These are phyloP conservation scores for Orthosia gracilis DNA, from an alignment of 2,888 invertebrate genomes.

Conservation along the genomic window DNA sequence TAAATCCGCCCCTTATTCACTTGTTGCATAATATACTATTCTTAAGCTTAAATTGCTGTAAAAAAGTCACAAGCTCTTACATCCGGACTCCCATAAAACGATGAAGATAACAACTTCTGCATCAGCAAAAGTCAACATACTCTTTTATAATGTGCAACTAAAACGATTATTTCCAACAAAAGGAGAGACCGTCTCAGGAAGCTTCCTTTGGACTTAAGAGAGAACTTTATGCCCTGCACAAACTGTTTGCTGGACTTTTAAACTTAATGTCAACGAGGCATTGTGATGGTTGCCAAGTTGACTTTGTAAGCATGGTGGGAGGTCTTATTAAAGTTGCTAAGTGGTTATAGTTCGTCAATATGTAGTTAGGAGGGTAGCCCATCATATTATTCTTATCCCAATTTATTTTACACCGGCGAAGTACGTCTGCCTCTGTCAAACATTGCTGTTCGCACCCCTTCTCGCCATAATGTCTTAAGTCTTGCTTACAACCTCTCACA, in stretches of 20 bases:
- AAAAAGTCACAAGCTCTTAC: neutral
- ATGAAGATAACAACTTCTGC: neutral
- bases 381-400: no score
- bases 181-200: neutral
- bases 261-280: slow-evolving; percentile 2
- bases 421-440: no score
- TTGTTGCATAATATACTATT: no score
- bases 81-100: neutral
- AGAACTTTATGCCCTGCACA: slow-evolving; percentile 28
- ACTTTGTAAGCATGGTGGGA: slow-evolving; percentile 16
- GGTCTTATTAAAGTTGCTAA: neutral
- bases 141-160: slow-evolving; percentile 12
- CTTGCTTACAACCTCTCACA: no score
- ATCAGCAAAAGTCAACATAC: neutral
- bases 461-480: no score
- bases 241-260: slow-evolving; percentile 44
- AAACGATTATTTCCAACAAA: slow-evolving; percentile 55
- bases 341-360: neutral
- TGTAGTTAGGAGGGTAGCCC: no score
- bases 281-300: neutral
- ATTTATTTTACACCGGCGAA: no score
- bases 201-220: neutral
- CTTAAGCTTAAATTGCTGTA: neutral
- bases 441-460: no score
- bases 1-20: no score